These are phyloP conservation scores for Elaphurus davidianus DNA, from an alignment of 2,113 vertebrate species.

Conservation along the genomic window DNA sequence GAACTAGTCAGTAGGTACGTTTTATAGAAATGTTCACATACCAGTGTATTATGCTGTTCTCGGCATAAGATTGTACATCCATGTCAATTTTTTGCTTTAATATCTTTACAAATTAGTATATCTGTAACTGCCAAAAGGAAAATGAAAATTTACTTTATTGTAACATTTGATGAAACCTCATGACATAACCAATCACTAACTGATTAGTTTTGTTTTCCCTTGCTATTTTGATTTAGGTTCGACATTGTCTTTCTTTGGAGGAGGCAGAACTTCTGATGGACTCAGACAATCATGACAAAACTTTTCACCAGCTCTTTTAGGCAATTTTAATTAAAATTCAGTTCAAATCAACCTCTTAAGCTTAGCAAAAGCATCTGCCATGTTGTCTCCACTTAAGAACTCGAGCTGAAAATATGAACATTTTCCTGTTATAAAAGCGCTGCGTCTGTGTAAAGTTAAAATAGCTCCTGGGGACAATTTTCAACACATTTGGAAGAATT, in stretches of 20 bases:
- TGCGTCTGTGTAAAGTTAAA: conserved; percentile 65
- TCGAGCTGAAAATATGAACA: conserved; percentile 69
- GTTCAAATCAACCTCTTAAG: conserved; percentile 27
- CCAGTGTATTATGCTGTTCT: not conserved
- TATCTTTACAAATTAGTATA: not conserved
- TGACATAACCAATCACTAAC: not conserved
- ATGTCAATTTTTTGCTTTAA: not conserved
- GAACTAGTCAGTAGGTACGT: not conserved
- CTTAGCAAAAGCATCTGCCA: conserved; percentile 58
- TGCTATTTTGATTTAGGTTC: not conserved
- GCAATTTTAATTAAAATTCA: conserved; percentile 70
- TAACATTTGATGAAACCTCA: not conserved
- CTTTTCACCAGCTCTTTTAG: conserved; percentile 35
- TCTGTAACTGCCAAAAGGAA: not conserved
- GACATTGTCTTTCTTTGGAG: not conserved
- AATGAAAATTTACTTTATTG: not conserved
- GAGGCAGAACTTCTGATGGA: not conserved
- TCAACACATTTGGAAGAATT: conserved; percentile 64
- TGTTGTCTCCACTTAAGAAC: conserved; percentile 35
- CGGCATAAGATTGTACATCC: not conserved
- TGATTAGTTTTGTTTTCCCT: not conserved
- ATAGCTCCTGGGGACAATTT: conserved; percentile 68
- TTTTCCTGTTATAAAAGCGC: conserved; percentile 61
- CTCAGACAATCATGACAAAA: not conserved
- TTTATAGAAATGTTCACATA: conserved; percentile 5